phyloP scores from a whole-genome alignment of 1,140 invertebrate species.

The Plodia interpunctella region DNA sequence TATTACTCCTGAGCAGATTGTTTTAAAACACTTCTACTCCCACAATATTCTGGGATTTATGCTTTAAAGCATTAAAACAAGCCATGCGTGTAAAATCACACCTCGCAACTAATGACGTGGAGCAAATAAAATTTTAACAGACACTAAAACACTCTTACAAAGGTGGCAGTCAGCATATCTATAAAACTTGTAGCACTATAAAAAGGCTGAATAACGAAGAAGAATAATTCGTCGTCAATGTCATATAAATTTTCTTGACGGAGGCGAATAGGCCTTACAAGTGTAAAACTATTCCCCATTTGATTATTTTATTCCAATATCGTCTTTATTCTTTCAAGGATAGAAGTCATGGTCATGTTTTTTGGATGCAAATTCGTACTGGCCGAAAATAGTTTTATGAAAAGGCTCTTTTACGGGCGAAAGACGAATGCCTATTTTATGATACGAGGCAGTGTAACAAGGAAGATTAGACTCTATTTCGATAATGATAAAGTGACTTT shows the following conservation, averaged over 20 bases:
- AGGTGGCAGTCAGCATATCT: constrained; percentile 1
- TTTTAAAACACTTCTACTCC: background rate
- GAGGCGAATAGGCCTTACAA: constrained; percentile 3
- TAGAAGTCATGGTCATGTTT: background rate
- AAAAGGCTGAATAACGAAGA: constrained; percentile 3
- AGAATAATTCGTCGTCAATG: constrained; percentile 1
- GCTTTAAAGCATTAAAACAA: background rate
- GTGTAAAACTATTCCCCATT: background rate
- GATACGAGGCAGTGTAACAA: background rate
- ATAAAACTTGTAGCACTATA: constrained; percentile 5
- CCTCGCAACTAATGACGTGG: constrained; percentile 3
- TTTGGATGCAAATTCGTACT: background rate
- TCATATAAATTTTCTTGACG: constrained; percentile 4
- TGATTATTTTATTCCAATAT: background rate
- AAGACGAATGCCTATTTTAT: constrained; percentile 6
- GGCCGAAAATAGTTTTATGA: constrained; percentile 6
- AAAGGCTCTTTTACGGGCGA: background rate
- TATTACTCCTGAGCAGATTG: background rate
- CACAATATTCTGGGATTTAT: background rate
- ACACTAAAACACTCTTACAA: background rate
- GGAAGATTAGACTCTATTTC: background rate
- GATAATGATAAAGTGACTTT: background rate
- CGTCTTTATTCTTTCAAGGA: background rate
- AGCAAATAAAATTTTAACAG: constrained; percentile 1
- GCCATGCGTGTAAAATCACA: constrained; percentile 6